These are phyloP conservation scores for Drosophila parvula DNA, from an alignment of 1,140 invertebrate genomes.

Conservation along the genomic window DNA sequence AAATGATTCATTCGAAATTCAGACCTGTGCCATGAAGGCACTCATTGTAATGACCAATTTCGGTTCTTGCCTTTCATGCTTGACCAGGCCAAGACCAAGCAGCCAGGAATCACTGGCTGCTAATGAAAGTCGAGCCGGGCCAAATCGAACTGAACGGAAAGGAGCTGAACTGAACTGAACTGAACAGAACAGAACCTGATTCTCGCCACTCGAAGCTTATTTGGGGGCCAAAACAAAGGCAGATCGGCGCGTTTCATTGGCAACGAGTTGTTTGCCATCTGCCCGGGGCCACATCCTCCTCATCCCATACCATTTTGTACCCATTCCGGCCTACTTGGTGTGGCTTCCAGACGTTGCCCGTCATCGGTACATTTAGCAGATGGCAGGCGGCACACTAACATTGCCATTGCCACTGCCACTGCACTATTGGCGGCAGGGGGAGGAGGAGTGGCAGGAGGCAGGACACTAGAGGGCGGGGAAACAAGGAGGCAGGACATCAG, in stretches of 20 bases:
- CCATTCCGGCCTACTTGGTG: constrained; percentile 20
- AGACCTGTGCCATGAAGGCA: constrained; percentile 8
- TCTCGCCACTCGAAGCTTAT: constrained; percentile 40
- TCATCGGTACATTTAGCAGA: constrained; percentile 74
- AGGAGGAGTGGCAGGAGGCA: not conserved
- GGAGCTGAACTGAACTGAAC: constrained; percentile 9
- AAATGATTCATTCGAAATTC: constrained; percentile 45
- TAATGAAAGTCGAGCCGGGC: constrained; percentile 56
- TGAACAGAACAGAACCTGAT: constrained; percentile 22
- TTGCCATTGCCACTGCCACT: constrained; percentile 16
- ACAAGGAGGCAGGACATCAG: not conserved
- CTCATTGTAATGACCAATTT: constrained; percentile 44
- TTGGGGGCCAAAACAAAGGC: constrained; percentile 54
- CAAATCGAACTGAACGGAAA: constrained; percentile 8
- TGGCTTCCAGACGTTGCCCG: constrained; percentile 41
- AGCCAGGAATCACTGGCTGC: constrained; percentile 34
- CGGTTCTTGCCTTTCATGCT: constrained; percentile 40
- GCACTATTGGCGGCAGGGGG: constrained; percentile 31
- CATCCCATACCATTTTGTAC: not conserved
- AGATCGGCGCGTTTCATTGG: constrained; percentile 53
- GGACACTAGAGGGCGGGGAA: not conserved
- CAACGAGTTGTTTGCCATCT: constrained; percentile 61
- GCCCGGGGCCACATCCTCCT: constrained; percentile 17
- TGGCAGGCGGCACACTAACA: constrained; percentile 54
- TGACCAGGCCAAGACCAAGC: constrained; percentile 15